Base-by-base conservation (phyloP, 2,797 vertebrate species). In the Aratinga solstitialis region DNA sequence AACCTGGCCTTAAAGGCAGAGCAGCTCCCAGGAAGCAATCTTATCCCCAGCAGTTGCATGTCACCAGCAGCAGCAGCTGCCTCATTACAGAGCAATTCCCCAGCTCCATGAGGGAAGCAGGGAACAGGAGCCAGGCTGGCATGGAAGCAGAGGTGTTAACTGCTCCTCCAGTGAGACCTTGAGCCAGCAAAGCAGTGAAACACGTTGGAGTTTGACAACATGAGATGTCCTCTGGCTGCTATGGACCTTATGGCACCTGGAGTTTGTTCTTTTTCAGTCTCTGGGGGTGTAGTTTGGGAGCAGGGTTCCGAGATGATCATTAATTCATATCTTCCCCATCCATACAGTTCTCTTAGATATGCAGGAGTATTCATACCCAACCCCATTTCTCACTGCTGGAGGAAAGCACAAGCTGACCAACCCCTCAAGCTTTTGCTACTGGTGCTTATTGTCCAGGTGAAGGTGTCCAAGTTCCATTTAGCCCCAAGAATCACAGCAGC, bases 1-100 rank as follows among this genome's bases (percentile, higher is more conserved):
- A 95, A 69, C 84, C 84, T 75, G 62, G 42, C 71, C 93, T 95
- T 78, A 79, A 53, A 95, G 86, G 95, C 78, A 91, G 86, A 95
- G 90, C 42, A 3, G 71, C n/a, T 92, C 54, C 30, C 45, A 19
- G 82, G 79, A 75, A 89, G 75, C 63, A n/a, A 13, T 88, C 92
- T 93, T 73, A 61, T 66, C 84, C 62, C 79, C 86, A 93, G 63
- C 88, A 75, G 74, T 27, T 58, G 29, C 71, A 2, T 86, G 74
- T 92, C 91, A 71, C 67, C 8, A 1, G 20, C 79, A 82, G 68
- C 2, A 5, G 45, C 61, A 72, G 83, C 81, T 91, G 82, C 91
- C 90, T 96, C 87, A 18, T 93, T 93, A 87, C 73, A 27, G 77
- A 95, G 88, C 82, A 59, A 47, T 81, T 79, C 56, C 59, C 62